Evolutionary conservation across 1,140 invertebrate species (phyloP), one percentile per base, ranked within the genome.

Genomic region (Hormaphis cornu): DNA sequence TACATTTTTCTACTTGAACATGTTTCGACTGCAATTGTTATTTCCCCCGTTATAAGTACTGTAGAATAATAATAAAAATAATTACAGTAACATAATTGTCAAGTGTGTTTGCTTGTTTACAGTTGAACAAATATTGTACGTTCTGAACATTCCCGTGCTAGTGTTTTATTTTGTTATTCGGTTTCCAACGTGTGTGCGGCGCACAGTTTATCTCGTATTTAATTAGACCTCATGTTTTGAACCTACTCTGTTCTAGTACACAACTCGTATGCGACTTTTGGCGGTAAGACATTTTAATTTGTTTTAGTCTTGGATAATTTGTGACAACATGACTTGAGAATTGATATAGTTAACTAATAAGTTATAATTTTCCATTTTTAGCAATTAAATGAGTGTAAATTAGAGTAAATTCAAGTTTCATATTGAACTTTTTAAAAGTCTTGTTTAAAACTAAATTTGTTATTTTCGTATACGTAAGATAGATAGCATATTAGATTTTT

Each of bases 51-150:
- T 37, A 14, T 7, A 56, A 12, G 28, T 56, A 28, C 18, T 22
- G 22, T 22, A 1, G 33, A 56, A 56, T 37, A 56, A 37, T 56
- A 37, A 20, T 56, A 37, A 56, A 35, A 35, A 54, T 30, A 54
- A 54, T 33, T 33, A 56, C 12, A 24, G 30, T 37, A 20, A 14
- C 33, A 54, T 54, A 54, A 22, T 56, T 22, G 37, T 56, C 22
- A 37, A 56, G 30, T 20, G 8, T 56, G 18, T 56, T 56, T 56
- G 30, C 53, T 56, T 22, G 12, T 8, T 37, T 16, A 7, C 53
- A 56, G 30, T 56, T 56, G 53, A 56, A 56, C 53, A 35, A 56
- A 56, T 37, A 56, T 35, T 56, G 30, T 56, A 56, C 14, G 20
- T 56, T 56, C 37, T 22, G 53, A 16, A 22, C 18, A 53, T 5